Conservation (phyloP, 2,888 invertebrate genomes). For the Zygothrica quintamaculata region DNA sequence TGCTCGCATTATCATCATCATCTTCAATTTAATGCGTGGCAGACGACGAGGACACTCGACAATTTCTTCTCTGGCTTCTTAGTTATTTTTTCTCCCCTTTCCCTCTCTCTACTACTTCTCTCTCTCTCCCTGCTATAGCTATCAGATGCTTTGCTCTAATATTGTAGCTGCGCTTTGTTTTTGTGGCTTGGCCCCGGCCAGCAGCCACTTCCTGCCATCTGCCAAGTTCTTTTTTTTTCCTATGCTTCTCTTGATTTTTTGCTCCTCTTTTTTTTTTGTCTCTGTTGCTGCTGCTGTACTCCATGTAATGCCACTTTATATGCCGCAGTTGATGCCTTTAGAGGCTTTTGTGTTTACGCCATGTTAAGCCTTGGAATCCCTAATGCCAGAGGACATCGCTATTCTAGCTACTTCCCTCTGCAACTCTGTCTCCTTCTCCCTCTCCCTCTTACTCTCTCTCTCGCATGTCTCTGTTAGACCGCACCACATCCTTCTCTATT, state of each 20-base stretch:
- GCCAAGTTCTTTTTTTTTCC: slow-evolving; percentile 33
- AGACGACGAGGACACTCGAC: slow-evolving; percentile 74
- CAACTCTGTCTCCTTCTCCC: background rate
- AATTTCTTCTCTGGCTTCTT: slow-evolving; percentile 45
- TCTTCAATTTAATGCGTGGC: slow-evolving; percentile 79
- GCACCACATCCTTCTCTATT: slow-evolving; percentile 31
- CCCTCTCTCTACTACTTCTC: background rate
- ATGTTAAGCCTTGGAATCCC: slow-evolving; percentile 81
- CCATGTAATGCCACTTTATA: slow-evolving; percentile 81
- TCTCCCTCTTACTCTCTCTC: slow-evolving; percentile 6
- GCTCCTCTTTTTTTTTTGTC: no score
- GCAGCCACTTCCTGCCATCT: slow-evolving; percentile 67
- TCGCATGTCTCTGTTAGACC: no score
- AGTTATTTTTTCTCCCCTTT: slow-evolving; percentile 33
- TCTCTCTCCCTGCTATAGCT: no score
- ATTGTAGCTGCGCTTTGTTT: slow-evolving; percentile 56
- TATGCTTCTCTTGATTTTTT: background rate
- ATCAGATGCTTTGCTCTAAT: no score
- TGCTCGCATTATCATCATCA: slow-evolving; percentile 76
- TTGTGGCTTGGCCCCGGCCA: slow-evolving; percentile 40
- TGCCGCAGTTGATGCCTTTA: slow-evolving; percentile 82
- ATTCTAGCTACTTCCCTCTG: slow-evolving; percentile 28
- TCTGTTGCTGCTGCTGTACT: no score
- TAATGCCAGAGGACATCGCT: slow-evolving; percentile 71
- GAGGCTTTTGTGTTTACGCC: slow-evolving; percentile 80